phyloP scores from a whole-genome alignment of 2,113 vertebrate species.

The Gavia stellata region DNA sequence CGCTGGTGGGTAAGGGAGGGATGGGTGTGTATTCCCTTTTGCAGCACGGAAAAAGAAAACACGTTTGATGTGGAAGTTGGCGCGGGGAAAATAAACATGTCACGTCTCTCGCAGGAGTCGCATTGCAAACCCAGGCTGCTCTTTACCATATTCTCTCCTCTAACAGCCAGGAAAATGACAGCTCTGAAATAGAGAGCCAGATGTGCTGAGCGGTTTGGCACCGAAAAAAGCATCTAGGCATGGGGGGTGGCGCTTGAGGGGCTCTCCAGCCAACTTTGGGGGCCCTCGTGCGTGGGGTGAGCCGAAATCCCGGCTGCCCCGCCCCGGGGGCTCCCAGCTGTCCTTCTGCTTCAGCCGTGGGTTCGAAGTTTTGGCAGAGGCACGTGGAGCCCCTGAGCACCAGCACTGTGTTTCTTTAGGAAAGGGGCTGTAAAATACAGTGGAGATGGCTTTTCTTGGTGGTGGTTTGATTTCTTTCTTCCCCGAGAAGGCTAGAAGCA shows the following conservation, averaged over 20 bases:
- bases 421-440: not conserved
- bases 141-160: not conserved
- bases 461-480: not conserved
- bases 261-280: not conserved
- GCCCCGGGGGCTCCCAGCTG: fast-evolving
- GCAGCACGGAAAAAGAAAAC: not conserved
- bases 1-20: fast-evolving
- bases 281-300: not conserved
- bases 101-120: not conserved
- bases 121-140: not conserved
- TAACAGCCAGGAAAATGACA: not conserved
- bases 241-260: fast-evolving
- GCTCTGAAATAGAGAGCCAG: not conserved
- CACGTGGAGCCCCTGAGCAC: fast-evolving
- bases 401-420: fast-evolving
- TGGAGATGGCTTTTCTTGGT: no score
- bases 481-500: not conserved
- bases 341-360: not conserved
- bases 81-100: not conserved
- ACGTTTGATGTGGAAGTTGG: not conserved
- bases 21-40: not conserved
- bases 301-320: not conserved
- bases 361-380: fast-evolving
- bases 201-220: not conserved
- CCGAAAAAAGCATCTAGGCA: fast-evolving